A percentile compares a stretch with the other conserved stretches of the same genome.
These are phyloP conservation scores for Lucifuga dentata DNA, from an alignment of 2,113 vertebrate genomes.

Conservation along the genomic window DNA sequence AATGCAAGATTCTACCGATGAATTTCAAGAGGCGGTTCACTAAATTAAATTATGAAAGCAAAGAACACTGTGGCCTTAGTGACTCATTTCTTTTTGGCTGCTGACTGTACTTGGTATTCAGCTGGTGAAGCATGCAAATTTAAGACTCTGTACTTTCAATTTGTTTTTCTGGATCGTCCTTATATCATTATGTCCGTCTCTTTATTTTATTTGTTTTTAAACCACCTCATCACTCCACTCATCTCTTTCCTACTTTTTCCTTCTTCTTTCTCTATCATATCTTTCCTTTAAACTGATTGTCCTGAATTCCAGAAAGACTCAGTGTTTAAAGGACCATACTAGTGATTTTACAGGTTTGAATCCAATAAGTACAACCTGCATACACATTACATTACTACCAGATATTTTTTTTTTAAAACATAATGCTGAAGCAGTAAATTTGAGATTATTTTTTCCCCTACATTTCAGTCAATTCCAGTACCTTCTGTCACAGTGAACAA, in stretches of 20 bases:
- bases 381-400: too few relatives aligned
- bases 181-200: background rate
- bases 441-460: too few relatives aligned
- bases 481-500: too few relatives aligned
- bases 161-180: conserved; percentile 1
- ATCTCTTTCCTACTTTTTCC: background rate
- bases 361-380: too few relatives aligned
- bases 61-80: conserved; percentile 14
- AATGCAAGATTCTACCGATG: conserved; percentile 17
- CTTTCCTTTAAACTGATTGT: too few relatives aligned
- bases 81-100: conserved; percentile 28
- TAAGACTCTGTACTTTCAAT: background rate
- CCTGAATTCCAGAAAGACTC: too few relatives aligned
- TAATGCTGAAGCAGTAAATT: too few relatives aligned
- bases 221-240: background rate
- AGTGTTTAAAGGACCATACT: too few relatives aligned
- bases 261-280: background rate
- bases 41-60: conserved; percentile 26
- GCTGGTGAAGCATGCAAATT: background rate
- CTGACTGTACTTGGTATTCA: conserved; percentile 8
- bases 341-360: too few relatives aligned
- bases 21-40: conserved; percentile 20
- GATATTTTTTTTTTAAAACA: too few relatives aligned
- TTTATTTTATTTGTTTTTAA: background rate
- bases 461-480: too few relatives aligned